phyloP scores from a whole-genome alignment of 2,797 vertebrate genomes.

The Peromyscus melanophrys region DNA sequence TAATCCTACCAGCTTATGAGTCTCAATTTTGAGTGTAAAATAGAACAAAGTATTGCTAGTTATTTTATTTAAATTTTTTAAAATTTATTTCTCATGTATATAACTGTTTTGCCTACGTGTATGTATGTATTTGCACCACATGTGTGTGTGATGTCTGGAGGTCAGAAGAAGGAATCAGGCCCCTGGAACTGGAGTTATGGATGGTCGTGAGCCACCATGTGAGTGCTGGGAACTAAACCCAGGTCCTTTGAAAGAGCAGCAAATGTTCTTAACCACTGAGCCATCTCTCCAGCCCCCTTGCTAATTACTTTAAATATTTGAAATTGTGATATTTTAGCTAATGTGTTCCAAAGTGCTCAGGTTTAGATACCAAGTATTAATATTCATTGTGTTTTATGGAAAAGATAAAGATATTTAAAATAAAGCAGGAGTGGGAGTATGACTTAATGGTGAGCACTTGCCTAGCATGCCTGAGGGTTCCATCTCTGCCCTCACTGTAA shows the following conservation, averaged over 20 bases:
- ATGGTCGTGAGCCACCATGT: not conserved
- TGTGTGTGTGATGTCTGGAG: not conserved
- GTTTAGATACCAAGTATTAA: not conserved
- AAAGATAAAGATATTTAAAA: constrained; percentile 27
- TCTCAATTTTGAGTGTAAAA: not conserved
- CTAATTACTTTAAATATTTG: constrained; percentile 15
- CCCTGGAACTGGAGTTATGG: not conserved
- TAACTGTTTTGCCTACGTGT: too few species aligned
- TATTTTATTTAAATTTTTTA: not conserved
- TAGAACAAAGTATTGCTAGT: constrained; percentile 49
- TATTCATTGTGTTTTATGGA: constrained; percentile 57
- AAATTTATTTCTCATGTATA: constrained; percentile 2
- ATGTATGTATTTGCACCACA: not conserved
- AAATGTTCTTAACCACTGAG: not conserved
- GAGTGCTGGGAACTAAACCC: not conserved
- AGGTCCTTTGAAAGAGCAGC: not conserved
- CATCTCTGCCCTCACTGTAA: not conserved
- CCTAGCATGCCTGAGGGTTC: not conserved
- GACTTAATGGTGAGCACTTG: not conserved
- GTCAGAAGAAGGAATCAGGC: not conserved
- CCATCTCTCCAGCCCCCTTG: not conserved
- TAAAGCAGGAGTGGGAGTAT: not conserved
- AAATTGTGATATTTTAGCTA: constrained; percentile 15
- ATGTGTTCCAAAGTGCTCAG: not conserved
- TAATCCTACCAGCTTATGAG: not conserved